A percentile compares a stretch with the other conserved stretches of the same genome.
phyloP scores from a whole-genome alignment of 2,797 vertebrate genomes.

The Pangasius larnaudii region DNA sequence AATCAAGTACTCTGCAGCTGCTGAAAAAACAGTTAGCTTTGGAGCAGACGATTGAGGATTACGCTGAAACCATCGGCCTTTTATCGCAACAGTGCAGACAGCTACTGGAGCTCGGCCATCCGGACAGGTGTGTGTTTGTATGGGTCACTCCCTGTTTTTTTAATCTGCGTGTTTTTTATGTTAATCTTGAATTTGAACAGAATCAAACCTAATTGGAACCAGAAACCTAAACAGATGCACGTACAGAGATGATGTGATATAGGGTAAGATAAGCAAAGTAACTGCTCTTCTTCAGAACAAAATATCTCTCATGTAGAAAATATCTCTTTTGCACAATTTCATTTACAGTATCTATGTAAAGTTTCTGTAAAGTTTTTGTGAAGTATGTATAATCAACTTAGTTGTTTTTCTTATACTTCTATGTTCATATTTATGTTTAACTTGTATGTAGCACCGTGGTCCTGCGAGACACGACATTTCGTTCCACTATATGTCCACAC shows the following conservation, averaged over 20 bases:
- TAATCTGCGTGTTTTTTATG: neutral
- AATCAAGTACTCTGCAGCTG: slow-evolving; percentile 91
- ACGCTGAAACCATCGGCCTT: slow-evolving; percentile 91
- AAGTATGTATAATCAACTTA: too few relatives aligned
- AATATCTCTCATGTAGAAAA: too few relatives aligned
- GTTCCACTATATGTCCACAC: too few relatives aligned
- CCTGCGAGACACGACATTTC: too few relatives aligned
- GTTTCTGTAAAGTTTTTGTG: too few relatives aligned
- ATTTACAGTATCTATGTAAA: too few relatives aligned
- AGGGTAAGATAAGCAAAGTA: neutral
- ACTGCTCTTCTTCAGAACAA: neutral
- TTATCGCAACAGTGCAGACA: slow-evolving; percentile 91
- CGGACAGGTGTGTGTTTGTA: slow-evolving; percentile 79
- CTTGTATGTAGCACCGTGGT: too few relatives aligned
- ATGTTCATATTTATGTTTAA: too few relatives aligned
- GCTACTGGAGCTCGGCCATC: slow-evolving; percentile 90
- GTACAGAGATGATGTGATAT: neutral
- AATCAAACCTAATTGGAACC: neutral
- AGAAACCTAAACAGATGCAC: neutral
- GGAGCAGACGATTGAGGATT: slow-evolving; percentile 93
- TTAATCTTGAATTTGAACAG: neutral
- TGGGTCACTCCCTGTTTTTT: neutral
- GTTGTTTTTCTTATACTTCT: too few relatives aligned
- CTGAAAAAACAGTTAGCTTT: slow-evolving; percentile 91
- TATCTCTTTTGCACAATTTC: too few relatives aligned